Percentiles rank a stretch among this genome's conserved stretches.
Evolutionary conservation across 2,113 vertebrate genomes (phyloP).

Genomic region (Ondatra zibethicus): DNA sequence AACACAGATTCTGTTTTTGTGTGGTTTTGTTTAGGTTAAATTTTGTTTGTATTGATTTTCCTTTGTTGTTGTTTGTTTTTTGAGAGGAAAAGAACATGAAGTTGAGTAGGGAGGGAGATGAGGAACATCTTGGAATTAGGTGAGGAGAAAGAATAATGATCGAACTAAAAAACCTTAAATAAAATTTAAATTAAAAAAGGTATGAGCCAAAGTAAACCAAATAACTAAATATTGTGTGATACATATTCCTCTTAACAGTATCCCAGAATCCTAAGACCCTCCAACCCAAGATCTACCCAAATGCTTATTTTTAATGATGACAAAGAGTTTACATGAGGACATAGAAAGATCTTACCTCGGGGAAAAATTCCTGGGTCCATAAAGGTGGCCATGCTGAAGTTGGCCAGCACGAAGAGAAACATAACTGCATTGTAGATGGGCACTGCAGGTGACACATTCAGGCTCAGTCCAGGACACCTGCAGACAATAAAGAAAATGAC

Average conservation of each 20-base stretch:
- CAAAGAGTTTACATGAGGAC: neutral
- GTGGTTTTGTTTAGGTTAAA: neutral
- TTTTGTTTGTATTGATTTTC: neutral
- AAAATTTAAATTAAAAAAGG: neutral
- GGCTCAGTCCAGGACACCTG: conserved; percentile 96
- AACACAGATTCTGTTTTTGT: neutral
- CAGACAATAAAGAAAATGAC: conserved; percentile 62
- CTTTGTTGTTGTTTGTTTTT: neutral
- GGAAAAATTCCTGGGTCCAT: conserved; percentile 99
- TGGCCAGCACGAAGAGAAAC: conserved; percentile 98
- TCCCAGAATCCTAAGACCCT: neutral
- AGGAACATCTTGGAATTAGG: neutral
- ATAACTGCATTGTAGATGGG: conserved; percentile 94
- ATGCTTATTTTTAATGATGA: conserved; percentile 27
- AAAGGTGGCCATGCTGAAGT: conserved; percentile 99
- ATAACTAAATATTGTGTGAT: neutral
- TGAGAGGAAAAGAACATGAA: neutral
- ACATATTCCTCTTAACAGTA: conserved; percentile 1
- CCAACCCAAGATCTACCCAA: neutral
- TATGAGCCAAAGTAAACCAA: neutral
- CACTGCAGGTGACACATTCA: conserved; percentile 91
- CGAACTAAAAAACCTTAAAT: neutral
- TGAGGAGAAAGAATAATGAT: neutral
- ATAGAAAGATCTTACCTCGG: conserved; percentile 89
- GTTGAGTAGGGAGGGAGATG: neutral